Base-by-base conservation (phyloP, 2,113 vertebrate species). In the Argyrosomus japonicus region DNA sequence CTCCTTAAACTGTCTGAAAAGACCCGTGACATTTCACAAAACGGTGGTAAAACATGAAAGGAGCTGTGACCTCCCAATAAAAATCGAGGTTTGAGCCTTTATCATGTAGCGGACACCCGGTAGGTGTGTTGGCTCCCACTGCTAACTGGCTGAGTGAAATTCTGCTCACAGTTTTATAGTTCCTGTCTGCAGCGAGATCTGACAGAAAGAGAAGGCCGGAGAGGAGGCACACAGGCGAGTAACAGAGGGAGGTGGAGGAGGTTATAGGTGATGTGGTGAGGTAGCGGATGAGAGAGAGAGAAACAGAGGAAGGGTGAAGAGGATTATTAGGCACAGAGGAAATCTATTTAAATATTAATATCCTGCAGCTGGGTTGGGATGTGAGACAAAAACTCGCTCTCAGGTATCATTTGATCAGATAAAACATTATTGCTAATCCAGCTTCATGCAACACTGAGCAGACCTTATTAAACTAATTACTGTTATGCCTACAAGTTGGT, bases 161-260 rank as follows among this genome's bases (percentile, higher is more conserved):
- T 77, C 71, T 78, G 69, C 81, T 75, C 68, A 18, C 40, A n/a
- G 79, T 76, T 93, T 89, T 78, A 88, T 75, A 73, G 36, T 83
- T 92, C 80, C 82, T 88, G 89, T 79, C 27, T 70, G 65, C 67
- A 57, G 70, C 40, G 76, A 68, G 79, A 78, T 76, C 62, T 73
- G 79, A 84, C 32, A 25, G 43, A 32, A 48, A 40, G 53, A 36
- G 47, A 19, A 27, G 60, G 51, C 60, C 27, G 25, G 43, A 57
- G 54, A 19, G 15, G 57, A 56, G 21, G 29, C 60, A 53, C 10
- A 53, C 51, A 10, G 51, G 50, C 17, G 51, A 13, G 53, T 19
- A 53, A 12, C 0, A 36, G 15, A 5, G 2, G 25, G 27, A 19
- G 23, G n/a, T 13, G 27, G 50, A 0, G 14, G 40, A 60, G 40